Evolutionary conservation across 2,888 invertebrate species (phyloP).

Genomic region (Elaeidobius kamerunicus): DNA sequence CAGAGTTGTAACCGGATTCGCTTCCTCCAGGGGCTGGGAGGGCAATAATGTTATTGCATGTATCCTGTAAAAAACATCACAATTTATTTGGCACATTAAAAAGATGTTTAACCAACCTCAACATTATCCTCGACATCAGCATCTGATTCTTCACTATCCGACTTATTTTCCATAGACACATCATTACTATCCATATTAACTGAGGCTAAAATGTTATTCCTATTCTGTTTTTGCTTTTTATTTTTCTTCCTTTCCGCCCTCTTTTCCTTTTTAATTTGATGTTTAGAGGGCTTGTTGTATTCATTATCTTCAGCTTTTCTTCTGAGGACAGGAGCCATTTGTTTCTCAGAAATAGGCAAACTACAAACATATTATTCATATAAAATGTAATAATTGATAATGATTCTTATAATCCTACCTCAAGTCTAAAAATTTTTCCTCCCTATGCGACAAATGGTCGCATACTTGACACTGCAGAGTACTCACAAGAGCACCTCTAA

Average conservation of each 20-base stretch:
- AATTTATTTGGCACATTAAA: not conserved
- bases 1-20: conserved; percentile 68
- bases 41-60: conserved; percentile 22
- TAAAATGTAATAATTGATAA: no score
- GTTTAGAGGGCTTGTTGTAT: conserved; percentile 60
- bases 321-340: conserved; percentile 63
- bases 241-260: conserved; percentile 57
- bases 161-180: conserved; percentile 52
- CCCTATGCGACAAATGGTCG: conserved; percentile 77
- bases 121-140: conserved; percentile 80
- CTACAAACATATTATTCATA: no score
- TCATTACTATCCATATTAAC: conserved; percentile 34
- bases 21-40: conserved; percentile 42
- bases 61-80: conserved; percentile 31
- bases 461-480: conserved; percentile 89
- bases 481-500: conserved; percentile 89
- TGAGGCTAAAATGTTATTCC: conserved; percentile 14
- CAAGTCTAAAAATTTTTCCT: conserved; percentile 92
- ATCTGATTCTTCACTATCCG: conserved; percentile 66
- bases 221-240: conserved; percentile 50
- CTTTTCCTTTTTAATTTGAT: conserved; percentile 65
- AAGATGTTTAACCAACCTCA: conserved; percentile 47
- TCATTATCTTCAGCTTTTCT: conserved; percentile 50
- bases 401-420: no score
- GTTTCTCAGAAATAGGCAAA: conserved; percentile 79